Evolutionary conservation across 1,140 invertebrate species (phyloP).

Genomic region (Platorchestia sp.): DNA sequence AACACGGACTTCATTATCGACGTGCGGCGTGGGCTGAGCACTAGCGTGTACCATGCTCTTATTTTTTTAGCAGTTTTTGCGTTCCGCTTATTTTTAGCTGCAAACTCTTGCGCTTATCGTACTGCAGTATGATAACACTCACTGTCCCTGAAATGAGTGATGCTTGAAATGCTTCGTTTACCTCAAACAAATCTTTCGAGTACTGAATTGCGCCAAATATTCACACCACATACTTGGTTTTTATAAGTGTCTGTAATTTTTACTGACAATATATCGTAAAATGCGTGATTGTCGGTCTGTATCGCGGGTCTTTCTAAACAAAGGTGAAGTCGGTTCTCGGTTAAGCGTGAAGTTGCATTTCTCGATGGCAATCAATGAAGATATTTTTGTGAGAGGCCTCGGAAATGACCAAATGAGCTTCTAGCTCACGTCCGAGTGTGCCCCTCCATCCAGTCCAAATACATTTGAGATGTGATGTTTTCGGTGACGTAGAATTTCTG

Average conservation of each 20-base stretch:
- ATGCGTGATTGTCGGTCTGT: neutral
- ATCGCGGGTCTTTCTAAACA: neutral
- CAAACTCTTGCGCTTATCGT: neutral
- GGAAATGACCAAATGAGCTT: neutral
- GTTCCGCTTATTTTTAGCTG: neutral
- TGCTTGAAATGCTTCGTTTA: neutral
- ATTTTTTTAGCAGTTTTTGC: neutral
- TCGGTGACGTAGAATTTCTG: too few relatives aligned
- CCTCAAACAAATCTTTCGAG: neutral
- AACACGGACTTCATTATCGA: slow-evolving; percentile 7
- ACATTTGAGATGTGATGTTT: too few relatives aligned
- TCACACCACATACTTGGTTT: neutral
- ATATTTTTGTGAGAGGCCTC: neutral
- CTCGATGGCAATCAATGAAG: neutral
- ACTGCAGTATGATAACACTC: neutral
- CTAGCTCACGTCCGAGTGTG: too few relatives aligned
- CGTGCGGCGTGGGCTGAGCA: neutral
- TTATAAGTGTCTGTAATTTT: neutral
- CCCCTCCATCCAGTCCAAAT: too few relatives aligned
- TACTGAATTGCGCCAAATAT: neutral
- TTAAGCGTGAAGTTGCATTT: too few relatives aligned
- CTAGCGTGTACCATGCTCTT: neutral
- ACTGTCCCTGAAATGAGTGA: neutral
- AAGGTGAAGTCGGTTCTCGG: neutral
- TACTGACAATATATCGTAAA: neutral